phyloP scores from a whole-genome alignment of 1,140 invertebrate species.

The Drosophila lini region DNA sequence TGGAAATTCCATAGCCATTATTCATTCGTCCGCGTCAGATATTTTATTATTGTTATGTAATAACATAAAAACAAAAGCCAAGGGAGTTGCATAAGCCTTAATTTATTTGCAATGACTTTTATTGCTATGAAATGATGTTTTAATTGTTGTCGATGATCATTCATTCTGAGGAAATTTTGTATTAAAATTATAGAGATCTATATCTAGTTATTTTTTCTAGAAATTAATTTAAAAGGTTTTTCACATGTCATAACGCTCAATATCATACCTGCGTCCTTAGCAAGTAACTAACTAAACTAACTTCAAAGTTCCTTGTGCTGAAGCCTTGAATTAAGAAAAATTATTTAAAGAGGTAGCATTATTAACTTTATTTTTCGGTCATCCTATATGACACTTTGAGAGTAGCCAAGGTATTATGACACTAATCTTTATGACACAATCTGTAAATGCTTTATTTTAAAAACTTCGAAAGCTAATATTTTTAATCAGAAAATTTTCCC shows the following conservation, averaged over 20 bases:
- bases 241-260: no score
- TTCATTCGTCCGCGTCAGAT: slow-evolving; percentile 8
- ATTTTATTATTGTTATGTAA: slow-evolving; percentile 14
- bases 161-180: background rate
- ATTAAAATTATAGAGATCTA: background rate
- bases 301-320: no score
- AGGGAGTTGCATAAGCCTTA: slow-evolving; percentile 1
- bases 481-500: no score
- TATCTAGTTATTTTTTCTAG: background rate
- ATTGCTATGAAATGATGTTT: background rate
- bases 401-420: no score
- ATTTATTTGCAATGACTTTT: background rate
- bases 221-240: background rate
- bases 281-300: no score
- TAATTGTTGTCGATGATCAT: background rate
- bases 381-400: no score
- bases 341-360: no score
- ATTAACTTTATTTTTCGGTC: no score
- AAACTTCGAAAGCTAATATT: no score
- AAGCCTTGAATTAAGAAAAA: background rate
- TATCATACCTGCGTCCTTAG: no score
- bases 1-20: slow-evolving; percentile 23
- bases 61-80: slow-evolving; percentile 2
- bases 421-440: no score
- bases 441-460: no score